Conservation (phyloP, 2,888 invertebrate genomes). For the Caenorhabditis parvicauda region DNA sequence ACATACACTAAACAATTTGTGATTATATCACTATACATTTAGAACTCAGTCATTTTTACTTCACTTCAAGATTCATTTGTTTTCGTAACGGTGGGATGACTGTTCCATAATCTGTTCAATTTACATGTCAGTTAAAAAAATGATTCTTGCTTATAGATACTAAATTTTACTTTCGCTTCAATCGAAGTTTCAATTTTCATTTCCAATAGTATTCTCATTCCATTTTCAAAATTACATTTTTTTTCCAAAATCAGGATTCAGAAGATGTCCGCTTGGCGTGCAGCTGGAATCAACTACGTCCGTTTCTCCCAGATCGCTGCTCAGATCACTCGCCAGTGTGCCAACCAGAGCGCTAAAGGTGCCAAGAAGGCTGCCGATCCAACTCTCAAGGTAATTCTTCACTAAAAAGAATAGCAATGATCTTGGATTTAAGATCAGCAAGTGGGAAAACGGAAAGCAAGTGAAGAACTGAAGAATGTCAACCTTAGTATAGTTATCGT, state of each 20-base stretch:
- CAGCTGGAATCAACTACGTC: conserved; percentile 76
- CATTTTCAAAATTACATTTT: neutral
- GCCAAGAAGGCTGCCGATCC: conserved; percentile 26
- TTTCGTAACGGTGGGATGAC: too few relatives aligned
- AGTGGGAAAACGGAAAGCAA: conserved; percentile 78
- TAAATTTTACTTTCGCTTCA: neutral
- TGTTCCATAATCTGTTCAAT: neutral
- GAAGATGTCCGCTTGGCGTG: conserved; percentile 51
- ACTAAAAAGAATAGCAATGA: neutral
- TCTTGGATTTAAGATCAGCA: conserved; percentile 76
- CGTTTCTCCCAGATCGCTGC: conserved; percentile 93
- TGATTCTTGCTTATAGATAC: too few relatives aligned
- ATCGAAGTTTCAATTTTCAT: neutral
- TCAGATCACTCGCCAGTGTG: conserved; percentile 72
- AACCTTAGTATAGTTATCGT: too few relatives aligned
- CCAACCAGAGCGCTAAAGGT: conserved; percentile 70
- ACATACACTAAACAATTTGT: neutral
- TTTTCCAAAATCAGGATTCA: neutral
- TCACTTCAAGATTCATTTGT: too few relatives aligned
- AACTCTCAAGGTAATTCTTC: conserved; percentile 67
- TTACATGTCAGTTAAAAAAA: conserved; percentile 1
- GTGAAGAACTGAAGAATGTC: too few relatives aligned
- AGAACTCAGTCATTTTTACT: too few relatives aligned
- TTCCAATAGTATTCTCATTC: neutral
- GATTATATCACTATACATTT: neutral